Evolutionary conservation across 2,797 vertebrate species (phyloP).

Genomic region (Thaleichthys pacificus): DNA sequence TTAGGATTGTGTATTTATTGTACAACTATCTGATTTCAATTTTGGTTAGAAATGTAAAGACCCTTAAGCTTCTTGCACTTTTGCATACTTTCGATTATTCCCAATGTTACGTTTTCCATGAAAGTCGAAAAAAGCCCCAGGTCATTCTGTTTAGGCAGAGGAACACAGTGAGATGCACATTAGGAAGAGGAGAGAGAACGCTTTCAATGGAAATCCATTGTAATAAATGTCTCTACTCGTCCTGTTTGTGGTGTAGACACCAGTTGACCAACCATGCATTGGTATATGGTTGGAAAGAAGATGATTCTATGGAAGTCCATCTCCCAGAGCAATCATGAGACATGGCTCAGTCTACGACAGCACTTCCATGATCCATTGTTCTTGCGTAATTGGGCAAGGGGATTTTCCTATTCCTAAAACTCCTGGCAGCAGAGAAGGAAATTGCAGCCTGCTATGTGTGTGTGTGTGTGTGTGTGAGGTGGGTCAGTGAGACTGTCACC

Average conservation of each 20-base stretch:
- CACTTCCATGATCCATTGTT: too few relatives aligned
- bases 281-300: too few relatives aligned
- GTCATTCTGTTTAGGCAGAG: too few relatives aligned
- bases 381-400: too few relatives aligned
- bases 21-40: conserved; percentile 6
- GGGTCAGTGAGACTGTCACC: conserved; percentile 2
- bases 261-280: too few relatives aligned
- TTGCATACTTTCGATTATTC: conserved; percentile 45
- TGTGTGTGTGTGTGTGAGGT: conserved; percentile 4
- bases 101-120: conserved; percentile 9
- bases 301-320: too few relatives aligned
- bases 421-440: background rate
- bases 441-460: background rate
- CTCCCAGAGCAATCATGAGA: too few relatives aligned
- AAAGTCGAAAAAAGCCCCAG: too few relatives aligned
- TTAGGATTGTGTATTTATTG: background rate
- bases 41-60: conserved; percentile 14
- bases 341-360: too few relatives aligned
- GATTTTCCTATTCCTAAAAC: background rate
- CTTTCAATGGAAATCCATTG: conserved; percentile 37
- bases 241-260: too few relatives aligned
- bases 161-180: too few relatives aligned
- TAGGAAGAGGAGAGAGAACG: conserved; percentile 6
- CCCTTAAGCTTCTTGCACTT: conserved; percentile 11
- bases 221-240: background rate